These are phyloP conservation scores for Drosophila sechellia DNA, from an alignment of 1,140 invertebrate species.

Conservation along the genomic window DNA sequence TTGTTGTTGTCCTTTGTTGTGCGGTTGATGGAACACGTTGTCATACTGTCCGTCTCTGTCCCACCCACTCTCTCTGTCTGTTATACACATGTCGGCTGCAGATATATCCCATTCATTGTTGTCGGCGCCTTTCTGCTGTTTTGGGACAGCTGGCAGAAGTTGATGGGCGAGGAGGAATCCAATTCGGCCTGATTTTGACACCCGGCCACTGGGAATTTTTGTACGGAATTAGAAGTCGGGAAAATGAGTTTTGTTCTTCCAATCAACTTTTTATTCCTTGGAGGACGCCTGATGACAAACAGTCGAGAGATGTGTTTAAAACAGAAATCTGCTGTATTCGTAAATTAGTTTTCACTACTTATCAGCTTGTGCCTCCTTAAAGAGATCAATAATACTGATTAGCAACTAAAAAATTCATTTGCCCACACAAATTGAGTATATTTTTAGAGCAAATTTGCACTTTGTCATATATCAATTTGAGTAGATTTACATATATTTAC, in stretches of 20 bases:
- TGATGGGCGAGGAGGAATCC: background rate
- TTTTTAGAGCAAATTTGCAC: constrained; percentile 33
- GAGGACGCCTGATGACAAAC: constrained; percentile 6
- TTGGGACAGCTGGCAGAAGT: background rate
- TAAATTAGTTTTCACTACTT: no score
- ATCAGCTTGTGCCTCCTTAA: background rate
- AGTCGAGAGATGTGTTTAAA: constrained; percentile 2
- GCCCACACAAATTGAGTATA: constrained; percentile 17
- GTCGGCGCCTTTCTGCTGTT: constrained; percentile 22
- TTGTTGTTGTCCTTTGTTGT: constrained; percentile 40
- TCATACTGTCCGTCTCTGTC: constrained; percentile 20
- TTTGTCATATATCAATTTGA: constrained; percentile 21
- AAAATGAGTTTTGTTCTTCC: constrained; percentile 31
- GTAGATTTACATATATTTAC: constrained; percentile 18
- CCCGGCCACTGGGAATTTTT: constrained; percentile 33
- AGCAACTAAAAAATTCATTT: constrained; percentile 24
- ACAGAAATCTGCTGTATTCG: background rate
- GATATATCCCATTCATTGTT: constrained; percentile 42
- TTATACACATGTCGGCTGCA: constrained; percentile 36
- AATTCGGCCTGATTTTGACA: constrained; percentile 44
- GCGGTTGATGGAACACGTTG: constrained; percentile 40
- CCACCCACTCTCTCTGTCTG: background rate
- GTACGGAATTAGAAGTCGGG: constrained; percentile 18
- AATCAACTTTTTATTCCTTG: constrained; percentile 21
- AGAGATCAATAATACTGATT: background rate